Evolutionary conservation across 2,797 vertebrate species (phyloP).

Genomic region (Coracias cyanogaster): DNA sequence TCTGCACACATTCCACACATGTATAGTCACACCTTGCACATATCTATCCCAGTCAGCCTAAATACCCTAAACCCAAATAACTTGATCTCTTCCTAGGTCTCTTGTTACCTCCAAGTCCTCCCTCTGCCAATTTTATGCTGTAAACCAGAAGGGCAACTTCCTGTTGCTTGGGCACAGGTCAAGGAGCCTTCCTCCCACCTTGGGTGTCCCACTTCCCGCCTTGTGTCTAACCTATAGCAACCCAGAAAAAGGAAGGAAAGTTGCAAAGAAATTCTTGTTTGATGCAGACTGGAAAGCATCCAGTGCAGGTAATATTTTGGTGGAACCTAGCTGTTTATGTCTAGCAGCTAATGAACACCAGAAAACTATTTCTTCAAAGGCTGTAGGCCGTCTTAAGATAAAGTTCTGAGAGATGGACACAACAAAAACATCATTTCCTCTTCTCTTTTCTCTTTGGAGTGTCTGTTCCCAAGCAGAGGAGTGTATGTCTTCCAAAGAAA

Average conservation of each 20-base stretch:
- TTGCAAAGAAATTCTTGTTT: neutral
- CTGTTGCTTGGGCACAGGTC: neutral
- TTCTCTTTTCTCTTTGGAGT: neutral
- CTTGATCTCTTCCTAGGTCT: neutral
- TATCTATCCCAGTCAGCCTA: neutral
- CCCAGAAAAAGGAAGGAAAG: neutral
- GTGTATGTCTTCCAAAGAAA: neutral
- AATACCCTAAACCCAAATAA: neutral
- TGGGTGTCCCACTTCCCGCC: neutral
- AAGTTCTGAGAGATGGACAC: neutral
- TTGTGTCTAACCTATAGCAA: neutral
- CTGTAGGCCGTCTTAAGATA: neutral
- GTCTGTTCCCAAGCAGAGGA: neutral
- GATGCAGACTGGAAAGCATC: neutral
- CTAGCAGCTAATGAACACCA: neutral
- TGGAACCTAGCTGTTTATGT: neutral
- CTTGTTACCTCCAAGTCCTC: neutral
- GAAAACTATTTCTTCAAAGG: neutral
- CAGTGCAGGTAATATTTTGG: neutral
- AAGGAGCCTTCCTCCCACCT: neutral
- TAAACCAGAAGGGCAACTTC: neutral
- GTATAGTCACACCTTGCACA: fast-evolving
- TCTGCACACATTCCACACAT: neutral
- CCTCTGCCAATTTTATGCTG: neutral
- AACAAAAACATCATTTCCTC: neutral